Base-by-base conservation (phyloP, 2,113 vertebrate species). In the Aphelocoma coerulescens region DNA sequence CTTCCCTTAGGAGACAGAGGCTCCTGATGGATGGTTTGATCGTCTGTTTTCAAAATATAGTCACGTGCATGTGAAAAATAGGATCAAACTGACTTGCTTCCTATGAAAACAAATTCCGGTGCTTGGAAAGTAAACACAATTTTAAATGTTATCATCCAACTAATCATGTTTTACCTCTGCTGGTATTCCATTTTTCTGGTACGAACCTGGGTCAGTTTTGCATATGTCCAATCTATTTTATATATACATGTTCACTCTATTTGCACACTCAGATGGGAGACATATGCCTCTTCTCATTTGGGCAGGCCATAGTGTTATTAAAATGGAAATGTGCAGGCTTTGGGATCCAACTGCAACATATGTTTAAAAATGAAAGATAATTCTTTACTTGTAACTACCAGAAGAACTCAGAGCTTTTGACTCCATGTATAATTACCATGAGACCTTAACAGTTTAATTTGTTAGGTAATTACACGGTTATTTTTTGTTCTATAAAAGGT, bases 391-490 rank as follows among this genome's bases (percentile, higher is more conserved):
- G 73, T 97, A 96, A 96, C 97, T 97, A 97, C 89, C 96, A 97
- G 93, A 97, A 97, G 93, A 98, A 97, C 94, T 89, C 88, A 39
- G 85, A 96, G 97, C 96, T 97, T 98, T 98, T 97, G 97, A 97
- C 97, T 97, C 95, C 74, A 61, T 26, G 52, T 78, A 85, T 98
- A 98, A 98, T 98, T 98, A 97, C 95, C 83, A 59, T 16, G 81
- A 97, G 97, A 98, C 97, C 97, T 96, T 95, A 86, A 94, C 89
- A 95, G 97, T 97, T 97, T 97, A 97, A 98, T 97, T 98, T 95
- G 97, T 96, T 93, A 95, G 94, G 96, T 98, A 98, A 98, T 98
- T 98, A 97, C 97, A 98, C 48, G 84, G 95, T 96, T 97, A 94
- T 96, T 97, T 97, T 97, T 96, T 97, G 88, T 97, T 96, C 97